Evolutionary conservation across 2,888 invertebrate species (phyloP).

Genomic region (Chrysolina oricalcia): DNA sequence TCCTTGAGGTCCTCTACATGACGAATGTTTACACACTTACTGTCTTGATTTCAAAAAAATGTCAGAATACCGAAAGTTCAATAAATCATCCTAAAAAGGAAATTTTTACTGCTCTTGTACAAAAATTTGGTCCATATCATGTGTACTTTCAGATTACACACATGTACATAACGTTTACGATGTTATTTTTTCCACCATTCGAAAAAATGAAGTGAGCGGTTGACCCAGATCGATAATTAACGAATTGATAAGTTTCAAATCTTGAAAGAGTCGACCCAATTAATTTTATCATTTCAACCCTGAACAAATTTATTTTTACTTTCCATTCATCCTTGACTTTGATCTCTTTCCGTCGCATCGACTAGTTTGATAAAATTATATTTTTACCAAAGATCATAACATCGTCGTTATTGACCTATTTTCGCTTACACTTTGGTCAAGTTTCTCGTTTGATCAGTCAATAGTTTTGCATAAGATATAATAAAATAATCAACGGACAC

Average conservation of each 20-base stretch:
- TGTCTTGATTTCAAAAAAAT: too few relatives aligned
- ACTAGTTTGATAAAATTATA: constrained; percentile 18
- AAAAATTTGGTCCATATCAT: too few relatives aligned
- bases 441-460: background rate
- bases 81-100: too few relatives aligned
- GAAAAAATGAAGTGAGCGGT: background rate
- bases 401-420: constrained; percentile 44
- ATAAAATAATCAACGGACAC: background rate
- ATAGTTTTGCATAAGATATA: background rate
- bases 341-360: constrained; percentile 9
- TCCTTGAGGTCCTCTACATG: too few relatives aligned
- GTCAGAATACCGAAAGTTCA: too few relatives aligned
- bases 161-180: background rate
- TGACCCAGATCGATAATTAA: constrained; percentile 24
- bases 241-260: constrained; percentile 2
- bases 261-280: constrained; percentile 38
- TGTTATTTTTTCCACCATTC: background rate
- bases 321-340: constrained; percentile 30
- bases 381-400: constrained; percentile 24
- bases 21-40: too few relatives aligned
- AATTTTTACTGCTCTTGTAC: too few relatives aligned
- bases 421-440: constrained; percentile 6
- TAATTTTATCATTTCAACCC: constrained; percentile 47
- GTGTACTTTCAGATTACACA: too few relatives aligned
- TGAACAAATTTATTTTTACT: constrained; percentile 33